These are phyloP conservation scores for Macrosoma leucophasiata DNA, from an alignment of 2,888 invertebrate genomes.

Conservation along the genomic window DNA sequence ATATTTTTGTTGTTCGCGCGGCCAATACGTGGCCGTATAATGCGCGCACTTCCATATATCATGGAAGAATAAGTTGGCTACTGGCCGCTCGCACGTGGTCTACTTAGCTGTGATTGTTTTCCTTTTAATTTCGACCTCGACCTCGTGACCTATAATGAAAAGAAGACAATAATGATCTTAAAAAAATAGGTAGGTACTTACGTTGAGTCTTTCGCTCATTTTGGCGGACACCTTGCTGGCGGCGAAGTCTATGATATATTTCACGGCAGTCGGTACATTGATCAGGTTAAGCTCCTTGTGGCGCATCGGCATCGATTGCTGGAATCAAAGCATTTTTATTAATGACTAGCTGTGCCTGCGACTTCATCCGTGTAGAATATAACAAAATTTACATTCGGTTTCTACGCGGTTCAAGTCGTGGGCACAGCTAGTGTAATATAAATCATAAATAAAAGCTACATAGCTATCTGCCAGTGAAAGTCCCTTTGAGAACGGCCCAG, in stretches of 20 bases:
- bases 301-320: slow-evolving; percentile 87
- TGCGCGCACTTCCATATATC: too few species aligned
- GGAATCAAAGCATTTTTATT: slow-evolving; percentile 15
- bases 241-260: slow-evolving; percentile 85
- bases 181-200: slow-evolving; percentile 38
- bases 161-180: too few species aligned
- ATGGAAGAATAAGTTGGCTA: too few species aligned
- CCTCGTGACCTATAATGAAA: slow-evolving; percentile 2
- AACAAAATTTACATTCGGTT: neutral
- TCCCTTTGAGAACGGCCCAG: neutral
- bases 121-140: too few species aligned
- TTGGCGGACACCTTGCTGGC: slow-evolving; percentile 81
- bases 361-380: too few species aligned
- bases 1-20: too few species aligned
- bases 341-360: too few species aligned
- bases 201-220: slow-evolving; percentile 80
- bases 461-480: neutral
- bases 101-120: too few species aligned
- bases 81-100: too few species aligned
- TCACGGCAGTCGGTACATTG: slow-evolving; percentile 82
- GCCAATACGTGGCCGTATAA: too few species aligned
- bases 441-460: neutral
- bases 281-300: slow-evolving; percentile 85
- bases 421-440: too few species aligned
- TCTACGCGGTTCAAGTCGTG: neutral